Evolutionary conservation across 2,113 vertebrate species (phyloP), one percentile per base, ranked within the genome.

Genomic region (Pyxicephalus adspersus): DNA sequence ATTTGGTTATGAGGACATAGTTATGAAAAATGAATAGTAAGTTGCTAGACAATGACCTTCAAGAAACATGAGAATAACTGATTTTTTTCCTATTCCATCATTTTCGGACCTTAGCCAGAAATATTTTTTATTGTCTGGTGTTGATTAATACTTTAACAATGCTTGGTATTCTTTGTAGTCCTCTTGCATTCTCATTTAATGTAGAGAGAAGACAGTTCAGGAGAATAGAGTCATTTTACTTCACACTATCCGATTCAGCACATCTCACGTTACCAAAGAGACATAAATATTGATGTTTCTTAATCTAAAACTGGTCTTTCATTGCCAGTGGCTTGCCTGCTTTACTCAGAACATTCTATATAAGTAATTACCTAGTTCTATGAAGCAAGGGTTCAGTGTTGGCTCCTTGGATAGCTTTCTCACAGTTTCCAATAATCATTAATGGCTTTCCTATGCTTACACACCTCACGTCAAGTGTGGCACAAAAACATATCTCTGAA

Each of bases 261-360:
- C 54, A 22, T 0, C 55, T 0, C 0, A 23, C 22, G 15, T 58
- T 67, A 57, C 16, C 34, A 23, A 78, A 67, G 64, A 38, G 19
- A 67, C 26, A 78, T 57, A 67, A 67, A 78, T 38, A 67, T 78
- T 38, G 54, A 66, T 17, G 63, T 66, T 55, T 31, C 63, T n/a
- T 76, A 63, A 45, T 54, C 26, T 16, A 19, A 26, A 51, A 28
- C 38, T 31, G 3, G 9, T 5, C 3, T 54, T 64, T 38, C 19
- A 20, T 18, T 26, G 31, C 17, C 57, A 20, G n/a, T 34, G 54
- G 22, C 31, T 17, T 55, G n/a, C 23, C 52, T 11, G 51, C 31
- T 63, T n/a, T 17, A 31, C 18, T 23, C 13, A 61, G n/a, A 8
- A 38, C 20, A 67, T 26, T 68, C 51, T n/a, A 16, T 17, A 34